A percentile compares a stretch with the other conserved stretches of the same genome.
These are phyloP conservation scores for Drosophila nigromelanica DNA, from an alignment of 1,140 invertebrate species.

Conservation along the genomic window DNA sequence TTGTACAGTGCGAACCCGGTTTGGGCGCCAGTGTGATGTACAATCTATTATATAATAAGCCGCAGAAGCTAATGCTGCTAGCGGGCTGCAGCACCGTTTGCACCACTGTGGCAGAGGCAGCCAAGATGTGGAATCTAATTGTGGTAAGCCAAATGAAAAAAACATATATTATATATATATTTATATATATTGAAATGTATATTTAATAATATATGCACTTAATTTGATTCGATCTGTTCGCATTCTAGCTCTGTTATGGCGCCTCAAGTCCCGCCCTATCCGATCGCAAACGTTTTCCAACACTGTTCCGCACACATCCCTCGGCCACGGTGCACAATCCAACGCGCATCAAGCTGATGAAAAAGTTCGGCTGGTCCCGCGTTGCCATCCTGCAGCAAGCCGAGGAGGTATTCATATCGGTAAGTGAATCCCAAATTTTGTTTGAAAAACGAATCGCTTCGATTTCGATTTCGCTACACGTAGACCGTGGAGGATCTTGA, in stretches of 20 bases:
- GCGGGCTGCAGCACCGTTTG: constrained; percentile 99
- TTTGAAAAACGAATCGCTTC: no score
- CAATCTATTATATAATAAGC: constrained; percentile 98
- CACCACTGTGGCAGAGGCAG: constrained; percentile 99
- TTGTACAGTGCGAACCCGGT: constrained; percentile 96
- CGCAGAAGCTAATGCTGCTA: constrained; percentile 97
- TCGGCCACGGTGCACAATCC: constrained; percentile 99
- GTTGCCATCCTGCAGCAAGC: constrained; percentile 99
- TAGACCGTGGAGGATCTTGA: constrained; percentile 99
- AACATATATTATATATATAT: no score
- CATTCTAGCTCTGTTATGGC: constrained; percentile 96
- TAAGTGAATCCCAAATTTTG: constrained; percentile 84
- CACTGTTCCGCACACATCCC: constrained; percentile 99
- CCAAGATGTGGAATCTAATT: constrained; percentile 99
- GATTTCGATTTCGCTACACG: not conserved
- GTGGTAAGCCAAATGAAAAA: constrained; percentile 89
- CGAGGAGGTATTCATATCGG: constrained; percentile 99
- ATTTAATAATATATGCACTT: not conserved
- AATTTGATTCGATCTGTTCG: constrained; percentile 9
- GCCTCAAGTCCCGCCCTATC: constrained; percentile 99
- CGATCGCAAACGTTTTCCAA: constrained; percentile 98
- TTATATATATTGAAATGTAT: not conserved
- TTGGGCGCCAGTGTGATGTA: constrained; percentile 99
- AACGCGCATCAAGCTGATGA: constrained; percentile 97
- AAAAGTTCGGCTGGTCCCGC: constrained; percentile 98